phyloP scores from a whole-genome alignment of 2,797 vertebrate species.

The Rallus crepitans region DNA sequence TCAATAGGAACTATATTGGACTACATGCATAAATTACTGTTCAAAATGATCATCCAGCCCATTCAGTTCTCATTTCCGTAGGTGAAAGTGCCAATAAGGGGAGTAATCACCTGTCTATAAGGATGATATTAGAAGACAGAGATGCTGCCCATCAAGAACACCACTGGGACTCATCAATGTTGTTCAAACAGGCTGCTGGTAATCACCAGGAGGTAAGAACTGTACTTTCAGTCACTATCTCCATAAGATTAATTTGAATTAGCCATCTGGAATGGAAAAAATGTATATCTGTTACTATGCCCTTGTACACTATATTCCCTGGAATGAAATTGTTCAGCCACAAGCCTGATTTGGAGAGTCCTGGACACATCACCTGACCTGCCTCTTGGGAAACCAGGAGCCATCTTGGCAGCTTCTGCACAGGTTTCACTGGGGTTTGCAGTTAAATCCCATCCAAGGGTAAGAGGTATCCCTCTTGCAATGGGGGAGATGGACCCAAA shows the following conservation, averaged over 20 bases:
- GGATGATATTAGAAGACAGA: slow-evolving; percentile 23
- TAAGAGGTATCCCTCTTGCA: background rate
- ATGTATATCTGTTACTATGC: accelerated
- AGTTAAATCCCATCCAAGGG: background rate
- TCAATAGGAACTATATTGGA: slow-evolving; percentile 42
- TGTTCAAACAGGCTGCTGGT: slow-evolving; percentile 4
- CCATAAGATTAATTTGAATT: slow-evolving; percentile 4
- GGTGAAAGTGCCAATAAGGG: slow-evolving; percentile 42
- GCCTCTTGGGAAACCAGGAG: background rate
- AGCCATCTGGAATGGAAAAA: slow-evolving; percentile 10
- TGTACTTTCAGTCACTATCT: background rate
- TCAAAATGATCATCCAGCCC: slow-evolving; percentile 11
- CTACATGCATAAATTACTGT: slow-evolving; percentile 13
- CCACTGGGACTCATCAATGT: background rate
- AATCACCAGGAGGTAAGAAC: slow-evolving; percentile 16
- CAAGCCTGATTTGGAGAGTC: background rate
- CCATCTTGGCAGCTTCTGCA: background rate
- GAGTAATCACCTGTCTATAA: slow-evolving; percentile 36
- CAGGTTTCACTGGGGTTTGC: background rate
- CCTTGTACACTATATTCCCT: background rate
- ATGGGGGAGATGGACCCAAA: background rate
- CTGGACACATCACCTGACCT: background rate
- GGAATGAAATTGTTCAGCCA: background rate
- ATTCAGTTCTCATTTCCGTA: slow-evolving; percentile 16
- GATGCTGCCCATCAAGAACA: slow-evolving; percentile 15